Evolutionary conservation across 92 coral and sea anemone genomes (phyloP).

Genomic region (Paragorgia papillata): DNA sequence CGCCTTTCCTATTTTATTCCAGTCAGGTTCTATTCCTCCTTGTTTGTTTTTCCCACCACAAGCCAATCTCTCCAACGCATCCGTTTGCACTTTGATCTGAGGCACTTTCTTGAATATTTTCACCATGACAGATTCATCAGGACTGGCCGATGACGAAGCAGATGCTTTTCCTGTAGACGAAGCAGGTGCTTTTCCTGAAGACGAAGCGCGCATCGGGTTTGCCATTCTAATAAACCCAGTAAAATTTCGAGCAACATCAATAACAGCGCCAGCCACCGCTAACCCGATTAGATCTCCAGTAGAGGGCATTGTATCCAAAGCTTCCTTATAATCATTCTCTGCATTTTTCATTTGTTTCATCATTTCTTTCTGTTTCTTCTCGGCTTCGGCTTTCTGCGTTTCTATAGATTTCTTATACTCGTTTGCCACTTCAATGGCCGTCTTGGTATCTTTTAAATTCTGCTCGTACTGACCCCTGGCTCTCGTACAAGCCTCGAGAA

Average conservation of each 20-base stretch:
- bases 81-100: not conserved
- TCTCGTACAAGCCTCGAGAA: conserved; percentile 60
- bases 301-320: conserved; percentile 13
- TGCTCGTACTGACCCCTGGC: conserved; percentile 59
- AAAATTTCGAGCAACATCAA: conserved; percentile 6
- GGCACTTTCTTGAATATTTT: not conserved
- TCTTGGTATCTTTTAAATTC: conserved; percentile 18
- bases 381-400: conserved; percentile 9
- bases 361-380: conserved; percentile 41
- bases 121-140: not conserved
- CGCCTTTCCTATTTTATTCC: too few relatives aligned
- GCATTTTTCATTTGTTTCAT: conserved; percentile 43
- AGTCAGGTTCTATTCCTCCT: too few relatives aligned
- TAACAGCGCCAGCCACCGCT: conserved; percentile 24
- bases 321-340: conserved; percentile 50
- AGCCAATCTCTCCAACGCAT: not conserved
- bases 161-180: not conserved
- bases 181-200: not conserved
- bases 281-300: conserved; percentile 21
- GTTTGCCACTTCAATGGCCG: conserved; percentile 41
- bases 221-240: not conserved
- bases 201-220: not conserved
- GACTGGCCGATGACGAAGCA: not conserved
- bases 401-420: conserved; percentile 27
- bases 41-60: too few relatives aligned